Evolutionary conservation across 2,888 invertebrate species (phyloP).

Genomic region (Craniophora ligustri): DNA sequence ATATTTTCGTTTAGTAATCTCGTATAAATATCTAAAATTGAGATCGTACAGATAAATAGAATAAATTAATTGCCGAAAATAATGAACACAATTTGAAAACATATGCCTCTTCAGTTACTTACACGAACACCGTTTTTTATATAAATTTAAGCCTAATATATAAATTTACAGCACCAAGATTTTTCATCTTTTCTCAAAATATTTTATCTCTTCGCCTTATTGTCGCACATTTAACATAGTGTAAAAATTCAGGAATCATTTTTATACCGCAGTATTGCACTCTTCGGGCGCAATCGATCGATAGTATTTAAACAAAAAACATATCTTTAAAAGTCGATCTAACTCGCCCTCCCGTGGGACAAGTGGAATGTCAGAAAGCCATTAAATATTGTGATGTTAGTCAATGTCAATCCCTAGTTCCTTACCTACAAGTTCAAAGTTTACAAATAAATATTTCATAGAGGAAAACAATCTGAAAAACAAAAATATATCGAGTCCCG

Average conservation of each 20-base stretch:
- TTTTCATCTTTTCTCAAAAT: constrained; percentile 87
- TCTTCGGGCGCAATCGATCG: constrained; percentile 62
- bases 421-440: constrained; percentile 77
- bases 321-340: constrained; percentile 46
- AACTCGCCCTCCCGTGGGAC: constrained; percentile 57
- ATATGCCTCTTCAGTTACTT: constrained; percentile 87
- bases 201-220: constrained; percentile 87
- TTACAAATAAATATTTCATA: constrained; percentile 64
- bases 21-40: constrained; percentile 87
- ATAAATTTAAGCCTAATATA: constrained; percentile 89
- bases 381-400: constrained; percentile 59
- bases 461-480: constrained; percentile 64
- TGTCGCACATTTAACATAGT: constrained; percentile 87
- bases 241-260: constrained; percentile 83
- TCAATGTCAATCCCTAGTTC: constrained; percentile 63
- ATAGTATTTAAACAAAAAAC: constrained; percentile 37
- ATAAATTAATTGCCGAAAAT: constrained; percentile 86
- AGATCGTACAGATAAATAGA: constrained; percentile 87
- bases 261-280: constrained; percentile 86
- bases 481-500: constrained; percentile 65
- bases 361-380: constrained; percentile 75
- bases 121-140: constrained; percentile 85
- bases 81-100: constrained; percentile 87
- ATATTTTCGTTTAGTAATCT: constrained; percentile 85
- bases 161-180: constrained; percentile 89